Percentiles rank a stretch among this genome's conserved stretches.
These are phyloP conservation scores for Ciconia nigra DNA, from an alignment of 2,797 vertebrate genomes.

Conservation along the genomic window DNA sequence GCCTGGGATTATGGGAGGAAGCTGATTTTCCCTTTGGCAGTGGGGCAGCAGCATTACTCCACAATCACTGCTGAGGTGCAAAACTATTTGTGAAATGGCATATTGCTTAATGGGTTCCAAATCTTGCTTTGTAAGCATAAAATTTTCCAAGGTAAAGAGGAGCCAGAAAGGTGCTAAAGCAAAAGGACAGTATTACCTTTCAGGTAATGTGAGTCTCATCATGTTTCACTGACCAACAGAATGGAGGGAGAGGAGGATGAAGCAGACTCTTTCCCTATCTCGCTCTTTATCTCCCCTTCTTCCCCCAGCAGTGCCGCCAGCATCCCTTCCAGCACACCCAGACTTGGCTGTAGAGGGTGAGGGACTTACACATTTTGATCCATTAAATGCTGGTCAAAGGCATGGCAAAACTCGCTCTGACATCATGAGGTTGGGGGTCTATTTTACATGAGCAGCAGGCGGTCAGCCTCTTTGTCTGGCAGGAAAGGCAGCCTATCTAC, in stretches of 20 bases:
- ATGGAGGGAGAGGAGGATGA: background rate
- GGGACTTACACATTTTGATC: background rate
- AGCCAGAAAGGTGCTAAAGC: background rate
- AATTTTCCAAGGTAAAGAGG: background rate
- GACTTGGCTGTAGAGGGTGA: background rate
- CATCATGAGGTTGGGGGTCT: conserved; percentile 26
- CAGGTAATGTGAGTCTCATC: background rate
- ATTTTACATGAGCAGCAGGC: conserved; percentile 18
- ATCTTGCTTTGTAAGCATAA: background rate
- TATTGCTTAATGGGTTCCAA: background rate
- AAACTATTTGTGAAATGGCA: background rate
- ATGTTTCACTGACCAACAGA: background rate
- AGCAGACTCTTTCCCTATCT: background rate
- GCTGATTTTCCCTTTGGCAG: background rate
- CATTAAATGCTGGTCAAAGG: background rate
- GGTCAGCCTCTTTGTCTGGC: background rate
- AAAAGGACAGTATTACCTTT: background rate
- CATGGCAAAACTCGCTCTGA: conserved; percentile 17
- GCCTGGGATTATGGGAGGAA: background rate
- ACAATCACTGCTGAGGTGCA: background rate
- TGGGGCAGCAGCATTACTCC: background rate
- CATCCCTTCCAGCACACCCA: background rate
- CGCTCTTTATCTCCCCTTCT: background rate
- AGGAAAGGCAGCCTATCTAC: conserved; percentile 9
- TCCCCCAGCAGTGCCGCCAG: background rate